Conservation (phyloP, 2,888 invertebrate species). For the Azorinus chamasolen region DNA sequence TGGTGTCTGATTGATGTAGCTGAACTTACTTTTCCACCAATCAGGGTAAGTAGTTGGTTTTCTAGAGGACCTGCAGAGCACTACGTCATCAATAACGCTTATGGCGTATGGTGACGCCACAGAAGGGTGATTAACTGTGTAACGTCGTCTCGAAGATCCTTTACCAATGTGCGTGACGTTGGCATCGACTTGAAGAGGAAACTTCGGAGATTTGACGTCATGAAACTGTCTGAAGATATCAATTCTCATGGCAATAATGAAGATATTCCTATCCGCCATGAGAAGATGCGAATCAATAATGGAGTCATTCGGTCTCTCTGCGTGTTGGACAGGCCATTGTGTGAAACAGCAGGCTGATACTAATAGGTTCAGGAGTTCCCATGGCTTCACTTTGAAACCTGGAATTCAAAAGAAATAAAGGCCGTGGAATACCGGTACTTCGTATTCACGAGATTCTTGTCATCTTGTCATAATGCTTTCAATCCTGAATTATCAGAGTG, state of each 20-base stretch:
- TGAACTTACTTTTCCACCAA: slow-evolving; percentile 54
- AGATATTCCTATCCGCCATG: slow-evolving; percentile 20
- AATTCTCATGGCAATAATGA: slow-evolving; percentile 31
- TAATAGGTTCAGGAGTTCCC: slow-evolving; percentile 30
- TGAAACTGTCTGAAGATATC: slow-evolving; percentile 34
- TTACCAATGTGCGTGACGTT: slow-evolving; percentile 42
- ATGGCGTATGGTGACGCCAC: slow-evolving; percentile 9
- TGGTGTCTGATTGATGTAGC: slow-evolving; percentile 6
- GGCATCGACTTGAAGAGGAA: slow-evolving; percentile 35
- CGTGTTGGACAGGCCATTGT: slow-evolving; percentile 28
- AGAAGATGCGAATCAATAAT: slow-evolving; percentile 36
- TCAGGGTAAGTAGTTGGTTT: slow-evolving; percentile 40
- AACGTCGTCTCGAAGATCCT: slow-evolving; percentile 31
- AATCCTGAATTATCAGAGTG: no score
- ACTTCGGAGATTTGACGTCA: slow-evolving; percentile 28
- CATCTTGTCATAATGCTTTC: no score
- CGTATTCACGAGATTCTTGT: no score
- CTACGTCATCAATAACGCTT: slow-evolving; percentile 46
- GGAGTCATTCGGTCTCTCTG: slow-evolving; percentile 18
- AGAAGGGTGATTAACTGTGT: slow-evolving; percentile 25
- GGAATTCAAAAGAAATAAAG: slow-evolving; percentile 3
- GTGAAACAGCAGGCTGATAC: slow-evolving; percentile 37
- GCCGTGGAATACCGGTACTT: no score
- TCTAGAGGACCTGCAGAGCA: slow-evolving; percentile 24
- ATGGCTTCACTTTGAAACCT: slow-evolving; percentile 41